These are phyloP conservation scores for Tetraodon nigroviridis DNA, from an alignment of 2,113 vertebrate species.

Conservation along the genomic window DNA sequence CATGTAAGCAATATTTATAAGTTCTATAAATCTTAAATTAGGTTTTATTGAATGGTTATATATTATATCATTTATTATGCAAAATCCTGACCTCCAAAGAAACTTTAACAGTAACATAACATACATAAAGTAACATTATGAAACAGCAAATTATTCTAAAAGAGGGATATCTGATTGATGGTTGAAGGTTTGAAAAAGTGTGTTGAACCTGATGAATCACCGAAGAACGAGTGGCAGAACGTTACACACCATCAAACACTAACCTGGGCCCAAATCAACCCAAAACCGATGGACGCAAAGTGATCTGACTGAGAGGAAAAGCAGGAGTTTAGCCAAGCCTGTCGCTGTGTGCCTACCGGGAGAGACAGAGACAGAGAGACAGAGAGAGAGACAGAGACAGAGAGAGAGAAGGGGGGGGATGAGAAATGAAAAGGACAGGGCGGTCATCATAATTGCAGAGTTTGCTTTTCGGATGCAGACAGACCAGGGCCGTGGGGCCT, in stretches of 20 bases:
- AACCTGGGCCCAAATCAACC: too few species aligned
- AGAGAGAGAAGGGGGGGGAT: conserved; percentile 40
- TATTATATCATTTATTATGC: conserved; percentile 28
- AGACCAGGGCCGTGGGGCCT: conserved; percentile 68
- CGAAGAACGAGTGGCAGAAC: neutral
- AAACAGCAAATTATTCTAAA: too few species aligned
- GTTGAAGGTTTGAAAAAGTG: too few species aligned
- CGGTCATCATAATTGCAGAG: conserved; percentile 73
- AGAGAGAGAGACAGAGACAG: conserved; percentile 11
- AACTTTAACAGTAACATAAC: conserved; percentile 23
- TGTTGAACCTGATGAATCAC: neutral
- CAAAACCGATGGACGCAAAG: neutral
- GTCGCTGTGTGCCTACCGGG: too few species aligned
- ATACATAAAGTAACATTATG: neutral
- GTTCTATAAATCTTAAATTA: neutral
- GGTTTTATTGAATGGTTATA: conserved; percentile 10
- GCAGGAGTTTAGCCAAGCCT: neutral
- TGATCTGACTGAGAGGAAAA: neutral
- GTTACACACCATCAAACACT: neutral
- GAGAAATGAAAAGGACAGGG: conserved; percentile 71
- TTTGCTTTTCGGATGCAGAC: conserved; percentile 74
- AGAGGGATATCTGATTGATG: too few species aligned
- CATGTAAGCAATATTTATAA: conserved; percentile 30
- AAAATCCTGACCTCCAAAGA: conserved; percentile 8
- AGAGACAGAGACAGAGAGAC: conserved; percentile 15